Evolutionary conservation across 2,888 invertebrate genomes (phyloP), one percentile per base, ranked within the genome.

Genomic region (Aphrophora alni): DNA sequence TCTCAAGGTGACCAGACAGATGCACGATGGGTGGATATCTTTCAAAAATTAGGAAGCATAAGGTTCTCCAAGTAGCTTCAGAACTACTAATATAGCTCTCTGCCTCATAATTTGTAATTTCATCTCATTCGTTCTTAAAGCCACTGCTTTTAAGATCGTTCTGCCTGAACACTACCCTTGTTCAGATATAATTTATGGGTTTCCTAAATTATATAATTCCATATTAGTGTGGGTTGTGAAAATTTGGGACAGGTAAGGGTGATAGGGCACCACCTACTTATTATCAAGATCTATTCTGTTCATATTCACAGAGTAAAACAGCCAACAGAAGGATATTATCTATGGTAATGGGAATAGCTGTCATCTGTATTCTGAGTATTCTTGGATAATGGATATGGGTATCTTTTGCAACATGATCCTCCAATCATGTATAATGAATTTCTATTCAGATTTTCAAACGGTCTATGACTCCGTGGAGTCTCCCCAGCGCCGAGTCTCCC

Each of bases 401-500:
- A 89, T 12, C 83, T 83, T 84, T 89, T 89, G 0, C 85, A 82
- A 84, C 89, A 89, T 77, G 84, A 85, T 2, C 86, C 86, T 73
- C 87, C 84, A 17, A 82, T 81, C 88, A 88, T 89, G 84, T 88
- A 89, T 1, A 87, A 86, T 33, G 87, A 86, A 26, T 84, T 83
- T 10, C 44, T 76, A 83, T 87, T 87, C 14, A 85, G 70, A 10
- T 14, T 38, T 33, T 4, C 59, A 8, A 3, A 59, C 4, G 59
- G 21, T 21, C n/a, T n/a, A n/a, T n/a, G n/a, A n/a, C n/a, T n/a
- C n/a, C n/a, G n/a, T n/a, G n/a, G n/a, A n/a, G n/a, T n/a, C n/a
- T n/a, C n/a, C n/a, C n/a, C n/a, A n/a, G n/a, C n/a, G n/a, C n/a
- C n/a, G n/a, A n/a, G n/a, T n/a, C n/a, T n/a, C n/a, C n/a, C n/a